These are phyloP conservation scores for Drosophila subquinaria DNA, from an alignment of 2,888 invertebrate genomes.

Conservation along the genomic window DNA sequence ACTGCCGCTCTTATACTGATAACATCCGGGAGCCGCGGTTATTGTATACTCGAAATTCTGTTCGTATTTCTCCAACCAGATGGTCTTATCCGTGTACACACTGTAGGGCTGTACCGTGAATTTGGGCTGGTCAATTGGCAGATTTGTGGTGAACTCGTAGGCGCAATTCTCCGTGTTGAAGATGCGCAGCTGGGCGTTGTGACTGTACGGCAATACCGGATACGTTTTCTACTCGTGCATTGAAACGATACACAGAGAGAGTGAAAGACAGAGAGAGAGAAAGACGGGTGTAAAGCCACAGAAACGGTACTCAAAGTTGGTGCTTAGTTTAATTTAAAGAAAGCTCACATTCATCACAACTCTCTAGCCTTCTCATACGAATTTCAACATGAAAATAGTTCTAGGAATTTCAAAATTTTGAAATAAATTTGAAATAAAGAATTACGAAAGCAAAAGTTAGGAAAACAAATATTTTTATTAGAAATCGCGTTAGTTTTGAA, in stretches of 20 bases:
- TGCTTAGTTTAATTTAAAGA: conserved; percentile 18
- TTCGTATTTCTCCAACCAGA: conserved; percentile 47
- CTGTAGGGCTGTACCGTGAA: conserved; percentile 61
- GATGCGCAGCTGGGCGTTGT: conserved; percentile 89
- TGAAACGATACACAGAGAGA: conserved; percentile 3
- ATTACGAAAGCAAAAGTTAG: no score
- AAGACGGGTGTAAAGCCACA: conserved; percentile 25
- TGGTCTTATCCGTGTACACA: conserved; percentile 69
- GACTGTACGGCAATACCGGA: conserved; percentile 87
- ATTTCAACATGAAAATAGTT: neutral
- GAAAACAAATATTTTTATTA: no score
- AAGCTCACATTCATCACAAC: conserved; percentile 83
- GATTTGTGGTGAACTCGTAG: conserved; percentile 70
- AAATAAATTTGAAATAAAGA: no score
- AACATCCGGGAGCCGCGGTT: conserved; percentile 40
- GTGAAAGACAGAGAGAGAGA: conserved; percentile 8
- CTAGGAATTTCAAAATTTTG: neutral
- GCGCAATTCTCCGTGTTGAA: conserved; percentile 89
- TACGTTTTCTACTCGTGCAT: conserved; percentile 88
- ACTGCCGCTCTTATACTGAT: neutral
- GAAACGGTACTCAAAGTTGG: conserved; percentile 1
- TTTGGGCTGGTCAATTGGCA: conserved; percentile 25
- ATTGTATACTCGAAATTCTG: conserved; percentile 36
- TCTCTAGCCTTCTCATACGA: conserved; percentile 87
- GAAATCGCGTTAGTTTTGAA: no score